Evolutionary conservation across 2,888 invertebrate species (phyloP), one percentile per base, ranked within the genome.

Genomic region (Empis livida): DNA sequence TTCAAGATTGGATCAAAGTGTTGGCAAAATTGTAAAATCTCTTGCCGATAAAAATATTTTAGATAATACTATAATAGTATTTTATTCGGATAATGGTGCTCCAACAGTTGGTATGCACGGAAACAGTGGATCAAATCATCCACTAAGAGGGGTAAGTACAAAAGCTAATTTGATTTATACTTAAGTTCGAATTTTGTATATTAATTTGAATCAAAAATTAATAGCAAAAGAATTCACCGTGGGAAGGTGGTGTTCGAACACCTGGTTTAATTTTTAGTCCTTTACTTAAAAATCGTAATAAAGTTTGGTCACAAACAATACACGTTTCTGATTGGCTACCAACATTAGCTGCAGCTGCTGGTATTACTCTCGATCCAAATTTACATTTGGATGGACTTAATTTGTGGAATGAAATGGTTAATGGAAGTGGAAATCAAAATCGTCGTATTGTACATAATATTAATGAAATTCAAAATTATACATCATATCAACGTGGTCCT

Each of bases 41-140:
- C 68, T 95, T 42, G 70, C 76, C 43, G 65, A 76, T 0, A 79
- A 76, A 49, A 75, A 73, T 6, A 82, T 93, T 70, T 71, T 93
- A 50, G 73, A 89, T 44, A 84, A 94, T 61, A 85, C 89, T 1
- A 78, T 95, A 37, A 76, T 95, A 44, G 65, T 90, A 4, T 93
- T 94, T 61, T 78, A 85, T 56, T 84, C 90, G 10, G 95, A 94
- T 65, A 94, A 94, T 63, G 91, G 92, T 3, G 89, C 84, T 0
- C 86, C 87, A 45, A 82, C 87, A 0, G 70, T 74, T 46, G 90
- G 89, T 1, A 61, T 76, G 41, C 78, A 82, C 60, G 65, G 74
- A 41, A 93, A 91, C 69, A 75, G 76, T 44, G 87, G 81, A 10
- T 86, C 85, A n/a, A 87, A 87, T 67, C 82, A 78, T 73, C 89